phyloP scores from a whole-genome alignment of 2,888 invertebrate genomes.

The Tenthredo notha region DNA sequence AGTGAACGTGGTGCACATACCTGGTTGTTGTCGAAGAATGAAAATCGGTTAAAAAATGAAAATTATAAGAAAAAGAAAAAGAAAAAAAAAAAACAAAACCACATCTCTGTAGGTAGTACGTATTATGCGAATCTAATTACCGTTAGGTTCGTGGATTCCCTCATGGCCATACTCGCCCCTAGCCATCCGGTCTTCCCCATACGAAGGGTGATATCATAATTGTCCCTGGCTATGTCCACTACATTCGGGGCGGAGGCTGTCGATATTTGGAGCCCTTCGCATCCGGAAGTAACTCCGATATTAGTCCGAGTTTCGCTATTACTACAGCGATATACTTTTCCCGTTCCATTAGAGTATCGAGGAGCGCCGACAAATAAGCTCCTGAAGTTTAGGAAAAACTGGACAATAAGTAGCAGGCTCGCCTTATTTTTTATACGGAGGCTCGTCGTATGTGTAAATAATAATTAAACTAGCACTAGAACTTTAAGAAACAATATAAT shows the following conservation, averaged over 20 bases:
- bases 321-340: constrained; percentile 27
- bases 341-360: neutral
- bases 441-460: neutral
- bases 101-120: neutral
- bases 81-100: no score
- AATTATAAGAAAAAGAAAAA: neutral
- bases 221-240: neutral
- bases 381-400: neutral
- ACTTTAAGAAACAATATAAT: neutral
- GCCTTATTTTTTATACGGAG: neutral
- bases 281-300: neutral
- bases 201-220: neutral
- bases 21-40: constrained; percentile 57
- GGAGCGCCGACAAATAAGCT: constrained; percentile 28
- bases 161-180: neutral
- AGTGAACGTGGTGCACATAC: constrained; percentile 68
- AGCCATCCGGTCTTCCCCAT: neutral
- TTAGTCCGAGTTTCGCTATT: neutral
- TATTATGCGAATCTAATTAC: neutral
- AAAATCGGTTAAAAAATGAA: neutral
- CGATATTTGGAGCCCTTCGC: neutral
- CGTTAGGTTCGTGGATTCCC: neutral
- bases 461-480: neutral
- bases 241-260: neutral
- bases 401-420: neutral